Evolutionary conservation across 2,888 invertebrate species (phyloP).

Genomic region (Laspeyria flexula): DNA sequence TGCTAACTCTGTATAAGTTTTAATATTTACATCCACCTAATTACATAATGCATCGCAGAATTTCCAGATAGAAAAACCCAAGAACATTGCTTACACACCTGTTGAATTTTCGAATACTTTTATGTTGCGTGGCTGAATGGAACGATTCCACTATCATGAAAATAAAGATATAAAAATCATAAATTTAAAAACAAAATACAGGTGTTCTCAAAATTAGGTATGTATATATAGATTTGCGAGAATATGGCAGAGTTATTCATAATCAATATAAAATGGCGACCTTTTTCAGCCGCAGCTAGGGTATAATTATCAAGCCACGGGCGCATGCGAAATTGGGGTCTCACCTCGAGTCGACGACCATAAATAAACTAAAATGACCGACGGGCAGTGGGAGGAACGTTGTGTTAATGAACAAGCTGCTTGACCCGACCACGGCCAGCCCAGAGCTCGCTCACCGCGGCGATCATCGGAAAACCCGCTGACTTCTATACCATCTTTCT

Average conservation of each 20-base stretch:
- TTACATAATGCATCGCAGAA: background rate
- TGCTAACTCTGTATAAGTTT: too few relatives aligned
- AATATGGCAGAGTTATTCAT: conserved; percentile 49
- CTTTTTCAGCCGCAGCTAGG: conserved; percentile 76
- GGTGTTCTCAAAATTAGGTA: conserved; percentile 11
- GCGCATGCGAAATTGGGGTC: conserved; percentile 85
- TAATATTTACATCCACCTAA: too few relatives aligned
- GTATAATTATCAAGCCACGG: conserved; percentile 82
- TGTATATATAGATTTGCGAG: conserved; percentile 25
- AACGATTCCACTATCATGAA: background rate
- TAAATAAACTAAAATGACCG: conserved; percentile 84
- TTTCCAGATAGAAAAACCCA: too few relatives aligned
- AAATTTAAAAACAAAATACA: background rate
- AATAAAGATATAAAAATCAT: background rate
- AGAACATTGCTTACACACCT: too few relatives aligned
- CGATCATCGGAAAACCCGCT: conserved; percentile 26
- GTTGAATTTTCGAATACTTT: too few relatives aligned
- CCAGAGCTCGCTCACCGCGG: conserved; percentile 20
- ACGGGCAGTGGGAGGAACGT: conserved; percentile 78
- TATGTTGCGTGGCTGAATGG: too few relatives aligned
- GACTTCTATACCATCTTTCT: conserved; percentile 18
- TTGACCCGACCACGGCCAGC: conserved; percentile 39
- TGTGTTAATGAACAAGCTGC: conserved; percentile 79
- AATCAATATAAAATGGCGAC: conserved; percentile 78
- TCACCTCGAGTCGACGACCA: conserved; percentile 79